Conservation (phyloP, 1,140 invertebrate species). For the Meteorus sp. region DNA sequence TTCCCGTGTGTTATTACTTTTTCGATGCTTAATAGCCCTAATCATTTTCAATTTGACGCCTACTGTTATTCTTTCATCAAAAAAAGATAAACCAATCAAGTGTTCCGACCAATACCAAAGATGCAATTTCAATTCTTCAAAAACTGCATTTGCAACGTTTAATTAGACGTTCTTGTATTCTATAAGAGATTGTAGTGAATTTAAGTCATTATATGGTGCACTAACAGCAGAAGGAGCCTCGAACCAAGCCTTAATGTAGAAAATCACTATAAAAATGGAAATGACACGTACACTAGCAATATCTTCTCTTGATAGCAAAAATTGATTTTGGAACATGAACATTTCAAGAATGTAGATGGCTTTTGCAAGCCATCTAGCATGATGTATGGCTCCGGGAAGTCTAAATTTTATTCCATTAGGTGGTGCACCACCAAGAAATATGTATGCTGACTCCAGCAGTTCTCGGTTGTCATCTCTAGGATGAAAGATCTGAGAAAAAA, state of each 20-base stretch:
- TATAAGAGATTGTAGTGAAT: background rate
- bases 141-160: background rate
- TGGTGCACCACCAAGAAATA: slow-evolving; percentile 28
- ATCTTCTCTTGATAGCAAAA: background rate
- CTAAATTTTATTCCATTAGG: slow-evolving; percentile 16
- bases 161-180: background rate
- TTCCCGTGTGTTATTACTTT: background rate
- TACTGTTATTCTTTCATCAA: slow-evolving; percentile 21
- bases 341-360: slow-evolving; percentile 32
- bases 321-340: slow-evolving; percentile 25
- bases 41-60: slow-evolving; percentile 1
- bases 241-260: slow-evolving; percentile 2
- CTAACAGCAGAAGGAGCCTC: background rate
- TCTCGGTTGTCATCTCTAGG: slow-evolving; percentile 30
- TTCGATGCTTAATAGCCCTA: background rate
- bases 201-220: background rate
- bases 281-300: background rate
- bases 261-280: background rate
- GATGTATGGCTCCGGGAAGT: slow-evolving; percentile 27
- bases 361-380: slow-evolving; percentile 34
- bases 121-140: background rate
- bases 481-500: slow-evolving; percentile 6
- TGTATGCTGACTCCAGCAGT: slow-evolving; percentile 26
- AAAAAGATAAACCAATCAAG: background rate
- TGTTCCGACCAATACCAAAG: background rate